These are phyloP conservation scores for Rhadina sibilatrix DNA, from an alignment of 2,113 vertebrate genomes.

Conservation along the genomic window DNA sequence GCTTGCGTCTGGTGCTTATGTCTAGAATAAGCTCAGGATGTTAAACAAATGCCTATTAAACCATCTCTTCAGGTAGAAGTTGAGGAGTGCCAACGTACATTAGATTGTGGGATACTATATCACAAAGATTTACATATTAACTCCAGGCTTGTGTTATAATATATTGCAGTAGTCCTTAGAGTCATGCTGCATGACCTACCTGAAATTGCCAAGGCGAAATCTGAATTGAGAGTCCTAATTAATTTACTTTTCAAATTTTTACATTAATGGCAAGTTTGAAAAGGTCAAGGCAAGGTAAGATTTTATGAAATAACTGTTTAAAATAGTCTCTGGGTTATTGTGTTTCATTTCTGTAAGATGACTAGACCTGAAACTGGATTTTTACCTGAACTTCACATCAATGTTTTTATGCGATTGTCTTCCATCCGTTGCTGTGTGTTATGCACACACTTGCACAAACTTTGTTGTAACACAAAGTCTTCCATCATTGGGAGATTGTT, in stretches of 20 bases:
- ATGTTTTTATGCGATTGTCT: not conserved
- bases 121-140: not conserved
- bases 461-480: not conserved
- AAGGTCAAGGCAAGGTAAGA: not conserved
- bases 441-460: not conserved
- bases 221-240: not conserved
- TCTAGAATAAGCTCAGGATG: not conserved
- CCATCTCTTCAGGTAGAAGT: not conserved
- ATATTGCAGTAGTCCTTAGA: not conserved
- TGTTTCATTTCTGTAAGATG: not conserved
- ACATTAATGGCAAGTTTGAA: not conserved
- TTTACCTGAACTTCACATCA: not conserved
- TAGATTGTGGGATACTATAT: not conserved
- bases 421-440: not conserved
- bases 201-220: not conserved
- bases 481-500: not conserved
- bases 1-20: accelerated
- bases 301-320: not conserved
- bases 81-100: not conserved
- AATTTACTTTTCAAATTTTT: not conserved
- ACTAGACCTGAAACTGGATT: not conserved
- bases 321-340: not conserved
- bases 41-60: not conserved
- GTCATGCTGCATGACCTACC: not conserved
- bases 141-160: not conserved